These are phyloP conservation scores for Phengaris alcon DNA, from an alignment of 2,888 invertebrate genomes.

Conservation along the genomic window DNA sequence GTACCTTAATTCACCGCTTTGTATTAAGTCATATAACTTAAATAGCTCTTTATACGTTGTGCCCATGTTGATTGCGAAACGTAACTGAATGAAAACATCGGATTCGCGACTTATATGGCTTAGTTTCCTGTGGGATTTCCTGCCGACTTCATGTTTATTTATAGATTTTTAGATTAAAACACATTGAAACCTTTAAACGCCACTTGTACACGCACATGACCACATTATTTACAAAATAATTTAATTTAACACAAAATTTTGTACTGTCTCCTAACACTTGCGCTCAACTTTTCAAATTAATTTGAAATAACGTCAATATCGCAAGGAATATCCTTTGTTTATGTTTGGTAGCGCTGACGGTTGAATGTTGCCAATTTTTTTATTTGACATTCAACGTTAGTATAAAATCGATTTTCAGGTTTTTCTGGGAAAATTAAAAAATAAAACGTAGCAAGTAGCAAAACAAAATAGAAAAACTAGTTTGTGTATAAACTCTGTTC, in stretches of 20 bases:
- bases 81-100: constrained; percentile 52
- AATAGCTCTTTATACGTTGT: constrained; percentile 66
- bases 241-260: background rate
- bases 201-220: background rate
- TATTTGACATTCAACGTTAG: background rate
- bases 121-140: constrained; percentile 70
- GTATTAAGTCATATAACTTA: constrained; percentile 82
- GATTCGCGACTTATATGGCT: constrained; percentile 54
- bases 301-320: constrained; percentile 67
- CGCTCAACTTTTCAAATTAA: constrained; percentile 52
- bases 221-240: background rate
- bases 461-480: too few species aligned
- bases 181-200: constrained; percentile 25
- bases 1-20: constrained; percentile 81
- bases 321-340: constrained; percentile 52
- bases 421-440: background rate
- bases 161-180: constrained; percentile 40
- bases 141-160: constrained; percentile 51
- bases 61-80: constrained; percentile 60
- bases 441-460: too few species aligned
- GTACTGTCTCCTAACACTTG: constrained; percentile 33
- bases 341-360: constrained; percentile 45
- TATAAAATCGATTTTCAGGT: too few species aligned
- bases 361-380: constrained; percentile 8
- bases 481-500: too few species aligned